Percentiles rank a stretch among this genome's conserved stretches.
Evolutionary conservation across 2,888 invertebrate species (phyloP).

Genomic region (Drosophila birchii): DNA sequence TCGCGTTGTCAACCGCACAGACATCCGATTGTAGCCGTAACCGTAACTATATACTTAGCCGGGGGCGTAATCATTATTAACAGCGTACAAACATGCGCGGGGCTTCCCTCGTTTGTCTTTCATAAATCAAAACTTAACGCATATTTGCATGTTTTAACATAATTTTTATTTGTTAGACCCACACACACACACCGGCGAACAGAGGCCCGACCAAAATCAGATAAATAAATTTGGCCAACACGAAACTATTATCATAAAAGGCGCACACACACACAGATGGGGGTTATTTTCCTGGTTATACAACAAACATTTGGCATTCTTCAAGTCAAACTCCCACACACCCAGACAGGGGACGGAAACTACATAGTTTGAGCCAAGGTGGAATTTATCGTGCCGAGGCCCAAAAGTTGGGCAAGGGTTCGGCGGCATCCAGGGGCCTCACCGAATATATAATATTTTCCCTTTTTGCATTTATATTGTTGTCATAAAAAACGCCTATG

Average conservation of each 20-base stretch:
- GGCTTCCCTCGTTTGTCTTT: conserved; percentile 55
- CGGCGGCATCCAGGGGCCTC: conserved; percentile 9
- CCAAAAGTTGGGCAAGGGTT: conserved; percentile 73
- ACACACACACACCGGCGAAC: conserved; percentile 4
- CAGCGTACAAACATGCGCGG: conserved; percentile 54
- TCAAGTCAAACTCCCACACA: conserved; percentile 42
- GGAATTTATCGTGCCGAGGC: conserved; percentile 73
- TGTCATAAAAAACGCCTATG: conserved; percentile 83
- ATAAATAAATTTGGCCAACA: conserved; percentile 80
- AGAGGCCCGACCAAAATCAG: conserved; percentile 63
- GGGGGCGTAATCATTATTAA: conserved; percentile 70
- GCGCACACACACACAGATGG: conserved; percentile 30
- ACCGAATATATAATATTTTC: conserved; percentile 46
- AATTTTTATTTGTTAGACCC: conserved; percentile 79
- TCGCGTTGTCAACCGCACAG: conserved; percentile 29
- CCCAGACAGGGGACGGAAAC: conserved; percentile 4
- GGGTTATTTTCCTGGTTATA: conserved; percentile 66
- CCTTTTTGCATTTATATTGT: conserved; percentile 81
- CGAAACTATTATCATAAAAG: conserved; percentile 83
- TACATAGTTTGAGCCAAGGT: conserved; percentile 63
- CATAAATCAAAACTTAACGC: conserved; percentile 82
- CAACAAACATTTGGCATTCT: conserved; percentile 73
- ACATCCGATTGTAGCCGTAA: conserved; percentile 50
- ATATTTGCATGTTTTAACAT: conserved; percentile 83
- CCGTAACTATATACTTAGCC: conserved; percentile 49